These are phyloP conservation scores for Geothlypis trichas DNA, from an alignment of 2,113 vertebrate genomes.

Conservation along the genomic window DNA sequence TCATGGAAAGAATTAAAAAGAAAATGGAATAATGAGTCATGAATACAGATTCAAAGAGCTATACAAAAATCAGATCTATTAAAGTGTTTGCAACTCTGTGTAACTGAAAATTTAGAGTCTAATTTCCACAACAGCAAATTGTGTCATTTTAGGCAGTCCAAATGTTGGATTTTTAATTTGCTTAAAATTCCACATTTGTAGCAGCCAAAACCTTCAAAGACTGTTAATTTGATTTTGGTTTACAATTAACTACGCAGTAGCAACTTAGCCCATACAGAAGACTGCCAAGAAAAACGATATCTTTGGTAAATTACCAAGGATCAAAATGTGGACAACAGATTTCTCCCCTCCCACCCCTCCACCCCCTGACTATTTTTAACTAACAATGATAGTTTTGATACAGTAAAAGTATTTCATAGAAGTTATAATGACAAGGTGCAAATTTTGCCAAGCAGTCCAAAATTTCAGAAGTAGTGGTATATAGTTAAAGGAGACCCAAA, in stretches of 20 bases:
- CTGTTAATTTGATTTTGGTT: slow-evolving; percentile 82
- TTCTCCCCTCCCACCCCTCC: slow-evolving; percentile 19
- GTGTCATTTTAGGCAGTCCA: slow-evolving; percentile 11
- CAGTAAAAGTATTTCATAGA: slow-evolving; percentile 29
- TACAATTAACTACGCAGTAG: slow-evolving; percentile 81
- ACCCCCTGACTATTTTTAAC: slow-evolving; percentile 60
- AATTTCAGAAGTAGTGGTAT: slow-evolving; percentile 41
- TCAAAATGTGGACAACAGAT: slow-evolving; percentile 79
- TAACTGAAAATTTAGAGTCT: slow-evolving; percentile 30
- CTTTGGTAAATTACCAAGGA: slow-evolving; percentile 78
- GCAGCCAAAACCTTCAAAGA: slow-evolving; percentile 68
- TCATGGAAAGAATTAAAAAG: slow-evolving; percentile 43
- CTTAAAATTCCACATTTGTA: slow-evolving; percentile 17
- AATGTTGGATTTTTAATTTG: slow-evolving; percentile 52
- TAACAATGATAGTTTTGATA: slow-evolving; percentile 57
- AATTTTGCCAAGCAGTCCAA: slow-evolving; percentile 63
- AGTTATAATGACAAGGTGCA: slow-evolving; percentile 61
- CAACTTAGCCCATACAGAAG: slow-evolving; percentile 67
- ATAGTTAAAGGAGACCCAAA: slow-evolving; percentile 53
- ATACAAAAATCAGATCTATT: not conserved
- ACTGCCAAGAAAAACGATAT: slow-evolving; percentile 81
- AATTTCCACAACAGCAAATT: slow-evolving; percentile 26
- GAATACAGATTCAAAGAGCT: slow-evolving; percentile 2
- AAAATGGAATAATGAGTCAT: slow-evolving; percentile 27
- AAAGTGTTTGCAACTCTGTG: not conserved